Evolutionary conservation across 2,888 invertebrate genomes (phyloP).

Genomic region (Vannuccia rotundouncinata): DNA sequence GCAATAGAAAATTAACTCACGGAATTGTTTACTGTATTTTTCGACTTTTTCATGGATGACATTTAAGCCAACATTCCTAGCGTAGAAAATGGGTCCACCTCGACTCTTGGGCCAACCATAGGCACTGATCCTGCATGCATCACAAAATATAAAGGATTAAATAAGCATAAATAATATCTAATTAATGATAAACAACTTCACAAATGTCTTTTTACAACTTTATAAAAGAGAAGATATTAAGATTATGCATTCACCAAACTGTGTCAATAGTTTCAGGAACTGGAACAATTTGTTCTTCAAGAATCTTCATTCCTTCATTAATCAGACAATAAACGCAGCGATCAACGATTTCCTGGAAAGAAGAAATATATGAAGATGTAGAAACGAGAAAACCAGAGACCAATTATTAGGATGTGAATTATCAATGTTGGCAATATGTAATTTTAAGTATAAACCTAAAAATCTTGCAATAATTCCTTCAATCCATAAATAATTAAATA

Average conservation of each 20-base stretch:
- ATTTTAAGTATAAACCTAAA: too few relatives aligned
- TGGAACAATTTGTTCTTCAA: conserved; percentile 49
- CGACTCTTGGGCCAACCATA: conserved; percentile 49
- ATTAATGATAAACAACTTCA: too few relatives aligned
- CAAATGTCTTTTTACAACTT: too few relatives aligned
- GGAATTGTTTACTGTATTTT: background rate
- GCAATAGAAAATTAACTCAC: background rate
- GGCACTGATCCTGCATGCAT: conserved; percentile 46
- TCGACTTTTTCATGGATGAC: conserved; percentile 28
- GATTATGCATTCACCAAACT: conserved; percentile 45
- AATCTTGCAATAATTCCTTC: too few relatives aligned
- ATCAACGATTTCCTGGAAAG: conserved; percentile 44
- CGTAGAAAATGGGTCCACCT: conserved; percentile 53
- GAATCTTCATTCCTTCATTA: conserved; percentile 50
- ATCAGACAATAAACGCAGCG: conserved; percentile 47
- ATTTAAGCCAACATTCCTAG: conserved; percentile 47
- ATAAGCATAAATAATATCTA: background rate
- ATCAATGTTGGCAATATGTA: too few relatives aligned
- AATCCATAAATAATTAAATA: too few relatives aligned
- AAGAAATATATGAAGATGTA: too few relatives aligned
- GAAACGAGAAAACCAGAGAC: too few relatives aligned
- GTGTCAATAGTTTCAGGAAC: conserved; percentile 51
- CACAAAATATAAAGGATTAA: background rate
- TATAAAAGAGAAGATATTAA: background rate
- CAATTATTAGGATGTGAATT: too few relatives aligned